A percentile compares a stretch with the other conserved stretches of the same genome.
Conservation (phyloP, 92 coral and sea anemone genomes). For the Isaurus tuberculatus region DNA sequence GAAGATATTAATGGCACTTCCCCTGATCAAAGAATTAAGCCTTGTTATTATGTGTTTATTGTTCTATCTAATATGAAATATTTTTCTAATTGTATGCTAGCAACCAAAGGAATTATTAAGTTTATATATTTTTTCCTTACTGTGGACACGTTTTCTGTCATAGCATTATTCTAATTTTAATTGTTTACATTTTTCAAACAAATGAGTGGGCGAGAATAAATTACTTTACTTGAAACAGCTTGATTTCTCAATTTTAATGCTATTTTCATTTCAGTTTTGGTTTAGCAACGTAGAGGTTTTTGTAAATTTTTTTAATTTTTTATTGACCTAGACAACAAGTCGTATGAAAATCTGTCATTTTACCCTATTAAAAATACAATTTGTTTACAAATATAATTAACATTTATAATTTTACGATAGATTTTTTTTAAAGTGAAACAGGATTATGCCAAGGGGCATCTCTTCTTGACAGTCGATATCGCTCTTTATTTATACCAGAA, state of each 20-base stretch:
- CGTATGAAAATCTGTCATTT: neutral
- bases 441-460: conserved; percentile 1
- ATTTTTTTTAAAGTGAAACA: neutral
- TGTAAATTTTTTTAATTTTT: neutral
- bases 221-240: conserved; percentile 5
- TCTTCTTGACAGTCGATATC: conserved; percentile 15
- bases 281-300: neutral
- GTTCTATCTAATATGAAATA: neutral
- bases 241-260: conserved; percentile 5
- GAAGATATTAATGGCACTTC: conserved; percentile 35
- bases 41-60: neutral
- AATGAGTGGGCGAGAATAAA: neutral
- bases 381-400: neutral
- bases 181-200: conserved; percentile 10
- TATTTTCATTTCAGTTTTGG: neutral
- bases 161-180: conserved; percentile 1
- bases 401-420: neutral
- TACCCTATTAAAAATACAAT: neutral
- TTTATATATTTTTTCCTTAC: neutral
- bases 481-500: conserved; percentile 29
- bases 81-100: neutral
- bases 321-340: neutral
- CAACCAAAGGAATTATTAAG: neutral
- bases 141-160: neutral
- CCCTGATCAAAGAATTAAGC: neutral